These are phyloP conservation scores for Calephelis nemesis DNA, from an alignment of 1,140 invertebrate genomes.

Conservation along the genomic window DNA sequence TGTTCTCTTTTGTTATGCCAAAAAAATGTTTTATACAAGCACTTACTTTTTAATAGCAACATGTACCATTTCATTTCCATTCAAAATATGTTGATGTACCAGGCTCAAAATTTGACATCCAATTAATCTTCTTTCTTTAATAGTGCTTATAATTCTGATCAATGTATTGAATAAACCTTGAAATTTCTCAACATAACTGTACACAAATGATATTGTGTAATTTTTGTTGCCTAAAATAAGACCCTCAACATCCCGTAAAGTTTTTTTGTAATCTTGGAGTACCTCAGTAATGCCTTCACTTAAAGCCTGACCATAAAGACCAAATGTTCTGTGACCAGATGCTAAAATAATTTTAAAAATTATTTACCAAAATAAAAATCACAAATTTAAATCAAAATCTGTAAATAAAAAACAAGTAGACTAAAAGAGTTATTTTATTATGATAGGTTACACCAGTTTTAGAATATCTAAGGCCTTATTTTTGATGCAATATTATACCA, in stretches of 20 bases:
- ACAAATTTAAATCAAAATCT: too few species aligned
- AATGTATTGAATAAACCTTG: conserved; percentile 66
- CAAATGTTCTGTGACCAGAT: conserved; percentile 46
- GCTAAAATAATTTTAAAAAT: conserved; percentile 30
- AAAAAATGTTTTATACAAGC: background rate
- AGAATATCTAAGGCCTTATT: too few species aligned
- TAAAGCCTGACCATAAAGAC: conserved; percentile 72
- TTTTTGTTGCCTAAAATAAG: conserved; percentile 63
- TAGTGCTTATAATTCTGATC: conserved; percentile 62
- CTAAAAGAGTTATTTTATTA: too few species aligned
- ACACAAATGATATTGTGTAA: conserved; percentile 67
- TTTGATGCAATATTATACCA: too few species aligned
- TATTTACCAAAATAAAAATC: background rate
- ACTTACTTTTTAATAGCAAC: conserved; percentile 62
- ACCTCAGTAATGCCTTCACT: conserved; percentile 74
- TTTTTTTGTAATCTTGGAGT: conserved; percentile 62
- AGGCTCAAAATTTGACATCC: conserved; percentile 75
- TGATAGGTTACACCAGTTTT: too few species aligned
- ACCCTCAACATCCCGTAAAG: conserved; percentile 62
- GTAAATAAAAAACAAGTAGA: too few species aligned
- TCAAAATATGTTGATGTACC: conserved; percentile 69
- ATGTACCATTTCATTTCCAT: conserved; percentile 69
- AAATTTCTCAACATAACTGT: conserved; percentile 70
- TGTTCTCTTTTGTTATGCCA: too few species aligned
- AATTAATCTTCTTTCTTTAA: conserved; percentile 65